These are phyloP conservation scores for Electrona antarctica DNA, from an alignment of 2,113 vertebrate genomes.

Conservation along the genomic window DNA sequence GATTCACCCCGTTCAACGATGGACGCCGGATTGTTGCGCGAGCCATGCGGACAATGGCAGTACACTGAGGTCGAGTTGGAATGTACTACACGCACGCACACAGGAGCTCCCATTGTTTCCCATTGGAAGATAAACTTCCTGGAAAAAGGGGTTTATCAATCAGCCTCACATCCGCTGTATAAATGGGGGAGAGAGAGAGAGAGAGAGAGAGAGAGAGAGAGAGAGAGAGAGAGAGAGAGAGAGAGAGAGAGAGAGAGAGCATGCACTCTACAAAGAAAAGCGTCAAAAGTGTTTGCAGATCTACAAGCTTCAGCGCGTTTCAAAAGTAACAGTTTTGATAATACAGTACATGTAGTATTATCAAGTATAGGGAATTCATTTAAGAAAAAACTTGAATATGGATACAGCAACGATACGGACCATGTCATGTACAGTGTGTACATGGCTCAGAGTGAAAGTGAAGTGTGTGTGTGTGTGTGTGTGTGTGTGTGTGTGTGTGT, in stretches of 20 bases:
- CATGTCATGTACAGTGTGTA: background rate
- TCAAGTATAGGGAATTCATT: no score
- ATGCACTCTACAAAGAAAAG: no score
- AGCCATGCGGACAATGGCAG: background rate
- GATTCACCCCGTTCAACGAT: background rate
- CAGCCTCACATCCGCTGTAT: slow-evolving; percentile 18
- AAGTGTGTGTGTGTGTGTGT: background rate
- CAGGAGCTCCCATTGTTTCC: slow-evolving; percentile 42
- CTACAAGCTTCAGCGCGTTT: background rate
- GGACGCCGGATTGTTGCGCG: background rate
- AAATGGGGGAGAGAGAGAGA: no score
- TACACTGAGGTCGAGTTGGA: background rate
- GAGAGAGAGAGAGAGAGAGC: no score
- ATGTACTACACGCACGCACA: background rate
- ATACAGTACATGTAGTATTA: background rate
- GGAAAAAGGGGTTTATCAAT: slow-evolving; percentile 38
- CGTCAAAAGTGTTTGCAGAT: background rate
- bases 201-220: no score
- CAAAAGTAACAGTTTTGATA: background rate
- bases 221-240: no score
- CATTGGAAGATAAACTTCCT: slow-evolving; percentile 48
- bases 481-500: slow-evolving; percentile 5
- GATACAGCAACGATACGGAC: no score
- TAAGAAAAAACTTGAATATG: no score
- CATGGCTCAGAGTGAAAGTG: background rate